Percentiles rank a stretch among this genome's conserved stretches.
Evolutionary conservation across 2,888 invertebrate genomes (phyloP).

Genomic region (Anodontia alba): DNA sequence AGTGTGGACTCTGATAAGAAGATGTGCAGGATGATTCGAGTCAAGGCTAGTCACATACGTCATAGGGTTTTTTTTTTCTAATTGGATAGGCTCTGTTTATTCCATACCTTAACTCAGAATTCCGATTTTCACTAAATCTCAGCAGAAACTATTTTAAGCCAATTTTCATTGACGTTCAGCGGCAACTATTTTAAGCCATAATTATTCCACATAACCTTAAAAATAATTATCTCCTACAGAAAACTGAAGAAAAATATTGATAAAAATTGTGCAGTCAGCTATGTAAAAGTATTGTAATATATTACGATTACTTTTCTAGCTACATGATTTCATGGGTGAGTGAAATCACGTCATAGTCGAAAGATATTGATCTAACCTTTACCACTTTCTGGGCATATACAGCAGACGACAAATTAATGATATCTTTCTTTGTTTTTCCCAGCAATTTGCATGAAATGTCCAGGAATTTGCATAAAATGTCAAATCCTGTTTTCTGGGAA

Average conservation of each 20-base stretch:
- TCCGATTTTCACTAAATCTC: background rate
- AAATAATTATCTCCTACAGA: background rate
- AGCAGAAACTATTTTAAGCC: background rate
- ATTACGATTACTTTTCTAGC: conserved; percentile 5
- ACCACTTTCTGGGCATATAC: too few species aligned
- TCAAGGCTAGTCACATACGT: too few species aligned
- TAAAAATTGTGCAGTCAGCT: background rate
- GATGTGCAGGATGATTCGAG: too few species aligned
- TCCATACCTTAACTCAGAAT: background rate
- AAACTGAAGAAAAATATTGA: background rate
- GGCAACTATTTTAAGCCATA: background rate
- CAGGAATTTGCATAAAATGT: too few species aligned
- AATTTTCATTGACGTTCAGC: too few species aligned
- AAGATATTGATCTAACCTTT: background rate
- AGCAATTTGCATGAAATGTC: too few species aligned
- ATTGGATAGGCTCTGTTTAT: too few species aligned
- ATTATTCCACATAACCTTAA: background rate
- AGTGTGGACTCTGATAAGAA: too few species aligned
- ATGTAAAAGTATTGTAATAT: background rate
- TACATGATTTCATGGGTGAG: conserved; percentile 7
- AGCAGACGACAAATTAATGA: too few species aligned
- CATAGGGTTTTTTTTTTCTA: too few species aligned
- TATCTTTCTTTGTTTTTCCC: too few species aligned
- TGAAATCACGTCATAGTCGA: background rate
- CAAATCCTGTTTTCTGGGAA: too few species aligned